Conservation (phyloP, 2,888 invertebrate genomes). For the Agrenia bidenticulata region DNA sequence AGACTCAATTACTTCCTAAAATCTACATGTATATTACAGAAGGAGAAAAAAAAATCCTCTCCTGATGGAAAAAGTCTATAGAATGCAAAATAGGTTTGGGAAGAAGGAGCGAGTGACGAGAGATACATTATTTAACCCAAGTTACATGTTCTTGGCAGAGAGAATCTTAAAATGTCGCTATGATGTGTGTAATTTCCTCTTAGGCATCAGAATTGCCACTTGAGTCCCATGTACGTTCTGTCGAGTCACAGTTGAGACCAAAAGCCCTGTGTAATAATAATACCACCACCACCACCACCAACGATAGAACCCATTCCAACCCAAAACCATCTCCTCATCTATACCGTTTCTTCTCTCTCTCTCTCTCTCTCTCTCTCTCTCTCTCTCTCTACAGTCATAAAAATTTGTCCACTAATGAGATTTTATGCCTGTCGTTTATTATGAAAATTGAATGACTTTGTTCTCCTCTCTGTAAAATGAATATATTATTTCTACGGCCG, state of each 20-base stretch:
- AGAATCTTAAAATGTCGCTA: constrained; percentile 20
- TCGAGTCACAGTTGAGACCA: background rate
- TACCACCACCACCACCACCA: background rate
- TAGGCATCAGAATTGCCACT: constrained; percentile 25
- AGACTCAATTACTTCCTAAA: constrained; percentile 53
- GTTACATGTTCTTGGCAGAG: constrained; percentile 6
- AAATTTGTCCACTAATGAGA: constrained; percentile 50
- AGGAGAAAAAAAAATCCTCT: constrained; percentile 49
- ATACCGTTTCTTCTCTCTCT: constrained; percentile 11
- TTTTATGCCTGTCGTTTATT: constrained; percentile 50
- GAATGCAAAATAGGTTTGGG: constrained; percentile 52
- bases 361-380: constrained; percentile 13
- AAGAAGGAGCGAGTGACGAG: constrained; percentile 20
- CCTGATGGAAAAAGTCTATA: constrained; percentile 53
- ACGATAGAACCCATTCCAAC: background rate
- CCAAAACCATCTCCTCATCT: constrained; percentile 1
- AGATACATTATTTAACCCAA: constrained; percentile 18
- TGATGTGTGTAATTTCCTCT: constrained; percentile 26
- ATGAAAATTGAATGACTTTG: constrained; percentile 52
- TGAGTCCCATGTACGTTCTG: constrained; percentile 11
- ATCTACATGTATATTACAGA: constrained; percentile 51
- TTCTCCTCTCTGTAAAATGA: constrained; percentile 45
- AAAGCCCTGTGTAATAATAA: background rate
- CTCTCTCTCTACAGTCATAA: constrained; percentile 33
- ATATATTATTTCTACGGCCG: constrained; percentile 46